These are phyloP conservation scores for Dasyornis broadbenti DNA, from an alignment of 2,113 vertebrate genomes.

Conservation along the genomic window DNA sequence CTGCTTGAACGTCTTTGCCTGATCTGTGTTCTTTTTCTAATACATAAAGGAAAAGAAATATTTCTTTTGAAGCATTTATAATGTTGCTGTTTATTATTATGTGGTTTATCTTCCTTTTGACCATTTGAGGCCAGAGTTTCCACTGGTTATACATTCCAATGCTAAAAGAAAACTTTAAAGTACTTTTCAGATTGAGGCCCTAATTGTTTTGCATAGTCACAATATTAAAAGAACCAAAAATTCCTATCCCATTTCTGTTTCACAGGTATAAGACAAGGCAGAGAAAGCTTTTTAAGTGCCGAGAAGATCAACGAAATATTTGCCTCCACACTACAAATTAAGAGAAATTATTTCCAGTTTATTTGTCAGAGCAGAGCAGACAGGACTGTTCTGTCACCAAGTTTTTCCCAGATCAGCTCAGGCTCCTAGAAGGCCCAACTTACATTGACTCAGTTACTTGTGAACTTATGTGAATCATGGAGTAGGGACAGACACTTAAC, in stretches of 20 bases:
- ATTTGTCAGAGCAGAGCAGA: background rate
- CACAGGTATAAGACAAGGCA: background rate
- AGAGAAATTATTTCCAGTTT: background rate
- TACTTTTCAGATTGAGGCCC: background rate
- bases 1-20: background rate
- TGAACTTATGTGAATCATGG: background rate
- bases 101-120: background rate
- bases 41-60: background rate
- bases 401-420: background rate
- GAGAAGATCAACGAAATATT: background rate
- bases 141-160: background rate
- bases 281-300: background rate
- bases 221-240: background rate
- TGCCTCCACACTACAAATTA: background rate
- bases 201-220: background rate
- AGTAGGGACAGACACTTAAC: background rate
- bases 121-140: background rate
- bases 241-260: background rate
- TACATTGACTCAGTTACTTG: background rate
- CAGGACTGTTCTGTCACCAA: background rate
- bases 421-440: background rate
- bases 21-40: background rate
- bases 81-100: background rate
- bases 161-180: background rate
- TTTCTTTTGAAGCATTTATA: background rate